phyloP scores from a whole-genome alignment of 2,888 invertebrate species.

The Notodonta dromedarius region DNA sequence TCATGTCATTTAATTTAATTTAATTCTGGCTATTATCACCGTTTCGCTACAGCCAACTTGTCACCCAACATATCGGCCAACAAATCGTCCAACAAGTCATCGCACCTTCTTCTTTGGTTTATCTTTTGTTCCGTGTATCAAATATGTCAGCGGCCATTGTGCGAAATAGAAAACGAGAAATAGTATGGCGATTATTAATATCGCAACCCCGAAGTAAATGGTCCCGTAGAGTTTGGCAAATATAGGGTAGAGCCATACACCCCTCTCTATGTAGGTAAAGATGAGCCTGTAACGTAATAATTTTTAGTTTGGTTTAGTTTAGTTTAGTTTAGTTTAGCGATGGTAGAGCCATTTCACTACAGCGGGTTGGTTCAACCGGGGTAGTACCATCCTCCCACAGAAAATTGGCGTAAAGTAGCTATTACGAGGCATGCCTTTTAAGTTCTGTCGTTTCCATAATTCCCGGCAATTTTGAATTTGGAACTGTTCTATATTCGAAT shows the following conservation, averaged over 20 bases:
- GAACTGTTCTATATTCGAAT: too few relatives aligned
- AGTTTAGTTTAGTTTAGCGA: too few relatives aligned
- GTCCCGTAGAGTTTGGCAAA: conserved; percentile 53
- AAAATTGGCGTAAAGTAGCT: too few relatives aligned
- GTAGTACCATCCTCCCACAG: too few relatives aligned
- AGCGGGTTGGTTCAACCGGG: too few relatives aligned
- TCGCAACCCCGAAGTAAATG: conserved; percentile 48
- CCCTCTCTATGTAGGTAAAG: conserved; percentile 61
- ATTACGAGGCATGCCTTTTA: too few relatives aligned
- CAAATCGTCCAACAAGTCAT: conserved; percentile 14
- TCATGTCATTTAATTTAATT: neutral
- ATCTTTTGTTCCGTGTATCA: conserved; percentile 39
- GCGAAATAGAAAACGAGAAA: conserved; percentile 47
- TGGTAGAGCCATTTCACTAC: too few relatives aligned
- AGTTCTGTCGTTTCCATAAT: too few relatives aligned
- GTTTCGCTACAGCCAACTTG: neutral
- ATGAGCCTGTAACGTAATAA: conserved; percentile 58
- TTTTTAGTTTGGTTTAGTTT: too few relatives aligned
- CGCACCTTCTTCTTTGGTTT: conserved; percentile 23
- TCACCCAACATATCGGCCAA: neutral
- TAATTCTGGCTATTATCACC: neutral
- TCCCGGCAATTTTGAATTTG: too few relatives aligned
- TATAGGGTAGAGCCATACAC: conserved; percentile 68
- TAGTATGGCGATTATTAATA: conserved; percentile 24
- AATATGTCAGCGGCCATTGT: conserved; percentile 57